Base-by-base conservation (phyloP, 1,140 invertebrate species). In the Habropoda laboriosa region DNA sequence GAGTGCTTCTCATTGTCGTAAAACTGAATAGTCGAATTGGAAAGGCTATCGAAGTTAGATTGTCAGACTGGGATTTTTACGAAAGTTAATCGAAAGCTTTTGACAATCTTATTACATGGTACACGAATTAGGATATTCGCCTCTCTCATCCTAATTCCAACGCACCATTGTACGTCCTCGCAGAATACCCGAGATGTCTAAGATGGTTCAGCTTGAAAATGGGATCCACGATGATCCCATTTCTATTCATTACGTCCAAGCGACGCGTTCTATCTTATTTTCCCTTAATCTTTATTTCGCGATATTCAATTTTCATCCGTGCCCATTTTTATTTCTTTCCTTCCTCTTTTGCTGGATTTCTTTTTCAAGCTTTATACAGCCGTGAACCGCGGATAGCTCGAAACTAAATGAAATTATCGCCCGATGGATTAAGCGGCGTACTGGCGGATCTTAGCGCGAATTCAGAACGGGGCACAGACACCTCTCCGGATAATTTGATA, bases 401-500 rank as follows among this genome's bases (percentile, higher is more conserved):
- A 51, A 55, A 32, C 64, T 57, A 49, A 67, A 67, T 58, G 16
- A 40, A 49, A 35, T 70, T 49, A 35, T 71, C 24, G 13, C 7
- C 6, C 21, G 35, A 60, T 27, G 35, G 67, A 78, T 71, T 40
- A 30, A 60, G 3, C 18, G 24, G 24, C 18, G 32, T n/a, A 61
- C 71, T 18, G 27, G n/a, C 24, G 42, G 35, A 30, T 16, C 45
- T 71, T 42, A 42, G 27, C 66, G 24, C 38, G 68, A 53, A 61
- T 61, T 78, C 55, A 57, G n/a, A 6, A 10, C 24, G 35, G 32
- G 47, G 27, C 30, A n/a, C n/a, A 16, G 75, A 71, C 64, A 63
- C 47, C 68, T 73, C 77, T 18, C 4, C 45, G 45, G 47, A 79
- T 79, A 79, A 79, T 63, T 79, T 58, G 77, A 79, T 73, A 79